These are phyloP conservation scores for Rallus crepitans DNA, from an alignment of 2,797 vertebrate species.

Conservation along the genomic window DNA sequence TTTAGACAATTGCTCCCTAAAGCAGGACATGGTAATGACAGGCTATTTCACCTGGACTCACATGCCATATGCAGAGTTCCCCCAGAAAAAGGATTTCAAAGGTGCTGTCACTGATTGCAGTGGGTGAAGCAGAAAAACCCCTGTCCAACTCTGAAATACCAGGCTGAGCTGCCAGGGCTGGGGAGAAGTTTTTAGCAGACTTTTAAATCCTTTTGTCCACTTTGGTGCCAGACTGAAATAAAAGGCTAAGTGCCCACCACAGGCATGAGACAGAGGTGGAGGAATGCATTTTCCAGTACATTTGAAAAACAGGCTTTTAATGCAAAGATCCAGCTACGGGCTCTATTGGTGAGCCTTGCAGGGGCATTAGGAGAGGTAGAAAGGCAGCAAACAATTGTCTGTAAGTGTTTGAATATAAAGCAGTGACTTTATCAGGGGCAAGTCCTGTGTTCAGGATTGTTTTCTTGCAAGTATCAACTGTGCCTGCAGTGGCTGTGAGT, in stretches of 20 bases:
- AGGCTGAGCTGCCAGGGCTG: not conserved
- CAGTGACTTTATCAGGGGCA: not conserved
- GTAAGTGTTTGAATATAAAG: not conserved
- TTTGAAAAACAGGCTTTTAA: not conserved
- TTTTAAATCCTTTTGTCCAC: not conserved
- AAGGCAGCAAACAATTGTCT: not conserved
- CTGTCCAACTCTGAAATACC: not conserved
- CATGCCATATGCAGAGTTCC: accelerated
- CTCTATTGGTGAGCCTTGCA: not conserved
- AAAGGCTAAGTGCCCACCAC: not conserved
- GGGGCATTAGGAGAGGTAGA: not conserved
- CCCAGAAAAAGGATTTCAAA: not conserved
- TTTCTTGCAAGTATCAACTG: not conserved
- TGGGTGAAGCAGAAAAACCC: not conserved
- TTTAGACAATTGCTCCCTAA: not conserved
- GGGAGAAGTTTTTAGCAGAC: not conserved
- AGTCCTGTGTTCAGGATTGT: not conserved
- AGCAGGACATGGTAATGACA: not conserved
- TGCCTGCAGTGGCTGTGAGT: accelerated
- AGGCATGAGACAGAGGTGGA: not conserved
- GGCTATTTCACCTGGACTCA: not conserved
- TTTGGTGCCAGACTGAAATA: not conserved
- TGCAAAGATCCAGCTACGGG: not conserved
- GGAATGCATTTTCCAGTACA: not conserved
- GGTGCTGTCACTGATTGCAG: not conserved